Evolutionary conservation across 2,113 vertebrate genomes (phyloP), one percentile per base, ranked within the genome.

Genomic region (Aspiorhynchus laticeps): DNA sequence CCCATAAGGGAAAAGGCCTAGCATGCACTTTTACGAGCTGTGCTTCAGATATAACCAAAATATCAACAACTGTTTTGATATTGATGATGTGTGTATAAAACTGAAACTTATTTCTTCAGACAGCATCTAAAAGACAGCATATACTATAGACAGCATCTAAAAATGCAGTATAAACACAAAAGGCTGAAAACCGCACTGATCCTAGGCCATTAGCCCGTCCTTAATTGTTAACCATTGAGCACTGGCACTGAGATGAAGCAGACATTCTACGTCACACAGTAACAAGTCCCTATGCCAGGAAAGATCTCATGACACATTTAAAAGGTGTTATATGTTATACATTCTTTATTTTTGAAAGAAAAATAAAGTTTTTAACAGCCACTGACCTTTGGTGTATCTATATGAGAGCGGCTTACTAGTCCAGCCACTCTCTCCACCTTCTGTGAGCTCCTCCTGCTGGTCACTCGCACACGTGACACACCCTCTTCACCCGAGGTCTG

Each of bases 341-440:
- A 71, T 38, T 3, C 31, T 31, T 15, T 36, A 38, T 38, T 38
- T 71, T 36, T 73, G 3, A 36, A 71, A 71, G 51, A 53, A 71
- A 71, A 71, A 36, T 73, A 11, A 11, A 0, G 11, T n/a, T 74
- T 61, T 53, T 28, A 75, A 1, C 9, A 73, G 31, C 80, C 83
- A 90, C 94, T 90, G 81, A 96, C 95, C 94, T 95, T 92, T 76
- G 94, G 93, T 69, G 90, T n/a, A 19, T 95, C 91, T 7, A 96
- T 89, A 76, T 91, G 92, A n/a, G 93, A 93, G 36, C 36, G 91
- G 86, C 87, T 89, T 86, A 95, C 95, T 82, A 96, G 53, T 5
- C 92, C 94, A 6, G 92, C 93, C 73, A 95, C 94, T 38, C 93
- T 90, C 90, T 96, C 95, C 88, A 95, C 93, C 89, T 94, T 94